These are phyloP conservation scores for Trichosurus vulpecula DNA, from an alignment of 2,797 vertebrate genomes.

Conservation along the genomic window DNA sequence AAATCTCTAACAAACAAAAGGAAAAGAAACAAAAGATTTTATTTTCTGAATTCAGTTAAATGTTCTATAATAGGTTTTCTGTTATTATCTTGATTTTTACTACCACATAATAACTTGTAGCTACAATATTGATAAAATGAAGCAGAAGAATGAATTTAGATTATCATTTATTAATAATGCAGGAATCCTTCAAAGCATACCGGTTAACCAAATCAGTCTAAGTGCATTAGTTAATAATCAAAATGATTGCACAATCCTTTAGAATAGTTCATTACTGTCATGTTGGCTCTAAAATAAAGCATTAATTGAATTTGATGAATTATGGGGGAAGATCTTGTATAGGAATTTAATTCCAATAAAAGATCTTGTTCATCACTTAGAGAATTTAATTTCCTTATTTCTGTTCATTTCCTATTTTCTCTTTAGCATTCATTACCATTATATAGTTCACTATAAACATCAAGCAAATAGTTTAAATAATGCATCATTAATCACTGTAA, in stretches of 20 bases:
- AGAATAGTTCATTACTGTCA: slow-evolving; percentile 3
- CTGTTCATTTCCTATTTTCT: background rate
- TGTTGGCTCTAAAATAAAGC: background rate
- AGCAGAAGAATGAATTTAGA: slow-evolving; percentile 21
- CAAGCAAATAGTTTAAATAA: background rate
- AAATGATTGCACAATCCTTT: slow-evolving; percentile 9
- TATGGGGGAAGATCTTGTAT: background rate
- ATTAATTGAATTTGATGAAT: slow-evolving; percentile 14
- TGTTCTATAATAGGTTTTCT: background rate
- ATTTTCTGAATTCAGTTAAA: slow-evolving; percentile 16
- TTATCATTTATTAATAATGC: slow-evolving; percentile 28
- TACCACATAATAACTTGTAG: slow-evolving; percentile 45
- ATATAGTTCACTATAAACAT: background rate
- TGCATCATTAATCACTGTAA: background rate
- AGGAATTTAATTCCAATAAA: slow-evolving; percentile 2
- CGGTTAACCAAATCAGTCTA: slow-evolving; percentile 1
- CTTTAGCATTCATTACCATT: background rate
- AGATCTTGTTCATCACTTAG: background rate
- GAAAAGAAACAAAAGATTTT: slow-evolving; percentile 3
- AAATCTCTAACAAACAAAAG: slow-evolving; percentile 35
- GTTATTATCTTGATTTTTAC: slow-evolving; percentile 21
- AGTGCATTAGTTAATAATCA: slow-evolving; percentile 35
- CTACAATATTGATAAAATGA: slow-evolving; percentile 29
- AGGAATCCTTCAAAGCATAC: slow-evolving; percentile 9
- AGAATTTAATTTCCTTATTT: background rate